These are phyloP conservation scores for Acanthosepion lycidas DNA, from an alignment of 2,888 invertebrate species.

Conservation along the genomic window DNA sequence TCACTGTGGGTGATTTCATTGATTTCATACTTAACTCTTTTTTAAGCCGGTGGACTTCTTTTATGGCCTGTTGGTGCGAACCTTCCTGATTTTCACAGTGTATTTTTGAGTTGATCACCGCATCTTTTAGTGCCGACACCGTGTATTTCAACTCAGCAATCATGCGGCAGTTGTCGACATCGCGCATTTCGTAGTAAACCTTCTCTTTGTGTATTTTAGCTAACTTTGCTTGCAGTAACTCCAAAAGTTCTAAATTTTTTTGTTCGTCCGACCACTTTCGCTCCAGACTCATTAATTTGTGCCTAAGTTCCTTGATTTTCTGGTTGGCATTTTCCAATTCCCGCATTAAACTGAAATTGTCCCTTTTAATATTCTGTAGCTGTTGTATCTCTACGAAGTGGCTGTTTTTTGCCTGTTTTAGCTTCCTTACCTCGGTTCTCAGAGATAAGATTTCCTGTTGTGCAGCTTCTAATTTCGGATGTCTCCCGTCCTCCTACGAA, in stretches of 20 bases:
- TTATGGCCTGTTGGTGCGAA: neutral
- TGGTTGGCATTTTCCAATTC: neutral
- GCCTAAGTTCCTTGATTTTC: neutral
- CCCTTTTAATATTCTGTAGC: neutral
- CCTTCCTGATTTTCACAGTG: neutral
- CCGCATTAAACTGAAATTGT: neutral
- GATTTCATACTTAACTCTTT: neutral
- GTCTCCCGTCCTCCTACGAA: neutral
- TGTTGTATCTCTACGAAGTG: neutral
- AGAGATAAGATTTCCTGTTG: neutral
- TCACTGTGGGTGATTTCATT: neutral
- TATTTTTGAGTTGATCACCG: neutral
- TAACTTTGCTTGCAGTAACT: neutral
- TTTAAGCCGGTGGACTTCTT: neutral
- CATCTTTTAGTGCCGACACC: neutral
- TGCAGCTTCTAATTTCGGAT: neutral
- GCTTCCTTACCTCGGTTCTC: neutral
- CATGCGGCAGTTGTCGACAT: neutral
- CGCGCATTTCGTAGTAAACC: neutral
- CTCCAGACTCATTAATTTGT: neutral
- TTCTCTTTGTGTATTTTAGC: neutral
- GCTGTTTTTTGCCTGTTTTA: neutral
- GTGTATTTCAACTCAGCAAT: neutral
- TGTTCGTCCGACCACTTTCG: neutral
- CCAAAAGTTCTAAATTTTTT: neutral